Evolutionary conservation across 1,140 invertebrate species (phyloP).

Genomic region (Campoletis sonorensis): DNA sequence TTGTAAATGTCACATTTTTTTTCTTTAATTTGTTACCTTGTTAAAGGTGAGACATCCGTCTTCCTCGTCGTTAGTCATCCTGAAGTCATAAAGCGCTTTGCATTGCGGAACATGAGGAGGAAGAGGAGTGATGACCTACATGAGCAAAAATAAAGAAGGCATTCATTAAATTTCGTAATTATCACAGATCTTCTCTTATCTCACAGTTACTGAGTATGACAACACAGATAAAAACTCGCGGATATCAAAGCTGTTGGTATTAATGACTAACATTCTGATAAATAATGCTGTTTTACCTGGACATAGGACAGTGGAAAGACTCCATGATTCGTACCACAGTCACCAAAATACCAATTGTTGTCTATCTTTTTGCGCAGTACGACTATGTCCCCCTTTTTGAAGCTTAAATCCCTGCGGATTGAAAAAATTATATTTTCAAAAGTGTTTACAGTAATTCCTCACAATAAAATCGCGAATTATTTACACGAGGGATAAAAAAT

Average conservation of each 20-base stretch:
- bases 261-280: neutral
- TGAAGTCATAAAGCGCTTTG: slow-evolving; percentile 95
- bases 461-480: too few species aligned
- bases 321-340: slow-evolving; percentile 87
- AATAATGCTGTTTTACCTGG: slow-evolving; percentile 78
- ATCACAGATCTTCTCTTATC: neutral
- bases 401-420: slow-evolving; percentile 87
- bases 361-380: slow-evolving; percentile 90
- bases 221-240: neutral
- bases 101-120: slow-evolving; percentile 89
- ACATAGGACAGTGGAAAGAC: slow-evolving; percentile 93
- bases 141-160: slow-evolving; percentile 55
- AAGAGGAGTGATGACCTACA: slow-evolving; percentile 86
- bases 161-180: slow-evolving; percentile 38
- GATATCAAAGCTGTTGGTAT: neutral
- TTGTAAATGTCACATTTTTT: slow-evolving; percentile 22
- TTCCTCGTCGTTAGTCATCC: slow-evolving; percentile 92
- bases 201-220: neutral
- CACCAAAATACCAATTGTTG: slow-evolving; percentile 93
- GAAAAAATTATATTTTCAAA: slow-evolving; percentile 53
- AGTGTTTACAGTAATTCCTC: too few species aligned
- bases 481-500: too few species aligned
- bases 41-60: slow-evolving; percentile 95
- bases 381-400: slow-evolving; percentile 93
- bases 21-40: slow-evolving; percentile 82